Percentiles rank a stretch among this genome's conserved stretches.
Evolutionary conservation across 2,888 invertebrate genomes (phyloP).

Genomic region (Aricia artaxerxes): DNA sequence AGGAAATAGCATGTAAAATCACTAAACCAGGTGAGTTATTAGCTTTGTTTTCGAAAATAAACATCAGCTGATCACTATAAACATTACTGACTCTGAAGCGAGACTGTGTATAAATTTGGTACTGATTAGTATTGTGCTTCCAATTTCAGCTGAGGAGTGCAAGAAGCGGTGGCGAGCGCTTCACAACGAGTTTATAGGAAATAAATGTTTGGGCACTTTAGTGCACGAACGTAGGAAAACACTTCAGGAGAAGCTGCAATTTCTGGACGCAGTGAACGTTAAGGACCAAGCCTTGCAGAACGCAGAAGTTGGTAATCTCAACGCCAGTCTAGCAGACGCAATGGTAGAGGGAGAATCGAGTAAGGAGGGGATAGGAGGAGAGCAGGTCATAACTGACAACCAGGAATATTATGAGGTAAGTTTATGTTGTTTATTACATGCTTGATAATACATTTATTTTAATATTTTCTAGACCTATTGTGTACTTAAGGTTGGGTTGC

Average conservation of each 20-base stretch:
- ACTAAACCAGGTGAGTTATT: slow-evolving; percentile 63
- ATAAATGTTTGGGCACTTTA: slow-evolving; percentile 64
- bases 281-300: slow-evolving; percentile 41
- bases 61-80: not conserved
- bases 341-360: slow-evolving; percentile 41
- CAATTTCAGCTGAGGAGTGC: slow-evolving; percentile 76
- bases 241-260: slow-evolving; percentile 65
- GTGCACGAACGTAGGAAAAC: slow-evolving; percentile 58
- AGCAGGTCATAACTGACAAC: slow-evolving; percentile 70
- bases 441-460: too few species aligned
- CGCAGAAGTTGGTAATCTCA: slow-evolving; percentile 15
- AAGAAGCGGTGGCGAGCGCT: slow-evolving; percentile 79
- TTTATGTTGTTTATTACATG: slow-evolving; percentile 27
- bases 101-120: not conserved
- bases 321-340: slow-evolving; percentile 19
- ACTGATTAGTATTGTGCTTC: not conserved
- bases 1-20: slow-evolving; percentile 64
- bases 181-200: slow-evolving; percentile 77
- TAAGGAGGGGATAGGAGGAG: slow-evolving; percentile 45
- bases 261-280: slow-evolving; percentile 53
- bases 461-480: too few species aligned
- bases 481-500: too few species aligned
- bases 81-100: not conserved
- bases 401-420: slow-evolving; percentile 74
- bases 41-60: not conserved